Percentiles rank a stretch among this genome's conserved stretches.
These are phyloP conservation scores for Drosophila hamatofila DNA, from an alignment of 2,888 invertebrate species.

Conservation along the genomic window DNA sequence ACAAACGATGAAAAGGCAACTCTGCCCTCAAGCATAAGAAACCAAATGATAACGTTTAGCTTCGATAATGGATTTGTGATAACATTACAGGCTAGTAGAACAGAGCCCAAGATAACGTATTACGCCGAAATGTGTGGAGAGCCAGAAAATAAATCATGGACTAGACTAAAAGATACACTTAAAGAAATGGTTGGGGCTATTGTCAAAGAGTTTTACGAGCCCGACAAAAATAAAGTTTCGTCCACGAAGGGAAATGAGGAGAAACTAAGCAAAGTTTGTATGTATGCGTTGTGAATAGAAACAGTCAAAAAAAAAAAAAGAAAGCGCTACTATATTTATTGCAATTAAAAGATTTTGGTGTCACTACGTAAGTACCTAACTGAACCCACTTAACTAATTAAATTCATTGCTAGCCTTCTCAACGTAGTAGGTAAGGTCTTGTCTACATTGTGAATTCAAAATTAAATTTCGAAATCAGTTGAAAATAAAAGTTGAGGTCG, in stretches of 20 bases:
- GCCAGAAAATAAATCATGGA: conserved; percentile 89
- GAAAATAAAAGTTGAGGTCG: conserved; percentile 4
- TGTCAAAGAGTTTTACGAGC: conserved; percentile 92
- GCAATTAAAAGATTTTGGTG: conserved; percentile 5
- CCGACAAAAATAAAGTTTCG: conserved; percentile 88
- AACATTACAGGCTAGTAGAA: conserved; percentile 97
- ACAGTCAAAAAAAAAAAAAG: too few species aligned
- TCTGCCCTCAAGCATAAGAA: conserved; percentile 88
- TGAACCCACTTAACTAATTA: neutral
- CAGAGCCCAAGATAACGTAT: conserved; percentile 99
- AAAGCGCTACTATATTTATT: too few species aligned
- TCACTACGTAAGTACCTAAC: neutral
- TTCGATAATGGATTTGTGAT: conserved; percentile 94
- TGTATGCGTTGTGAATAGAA: neutral
- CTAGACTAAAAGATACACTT: conserved; percentile 87
- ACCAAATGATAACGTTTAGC: conserved; percentile 97
- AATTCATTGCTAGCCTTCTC: conserved; percentile 84
- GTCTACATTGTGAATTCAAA: neutral
- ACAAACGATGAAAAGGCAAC: conserved; percentile 89
- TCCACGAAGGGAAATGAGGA: conserved; percentile 44
- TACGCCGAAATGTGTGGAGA: conserved; percentile 95
- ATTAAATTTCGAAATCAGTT: conserved; percentile 19
- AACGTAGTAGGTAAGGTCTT: conserved; percentile 86
- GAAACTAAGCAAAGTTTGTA: neutral
- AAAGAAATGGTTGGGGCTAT: conserved; percentile 91